phyloP scores from a whole-genome alignment of 2,888 invertebrate genomes.

The Epistrophe grossulariae region DNA sequence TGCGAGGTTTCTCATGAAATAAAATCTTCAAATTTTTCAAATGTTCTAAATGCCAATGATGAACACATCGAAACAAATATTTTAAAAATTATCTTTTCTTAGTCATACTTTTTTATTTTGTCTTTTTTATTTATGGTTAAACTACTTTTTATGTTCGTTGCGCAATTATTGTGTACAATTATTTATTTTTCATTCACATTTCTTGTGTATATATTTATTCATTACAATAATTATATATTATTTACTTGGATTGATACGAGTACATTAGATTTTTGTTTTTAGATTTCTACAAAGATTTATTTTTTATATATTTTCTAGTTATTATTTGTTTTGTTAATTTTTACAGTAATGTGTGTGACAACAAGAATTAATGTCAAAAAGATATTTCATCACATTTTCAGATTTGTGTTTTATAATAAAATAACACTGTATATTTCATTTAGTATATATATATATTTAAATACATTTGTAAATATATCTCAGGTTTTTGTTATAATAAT shows the following conservation, averaged over 20 bases:
- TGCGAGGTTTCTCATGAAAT: neutral
- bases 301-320: slow-evolving; percentile 52
- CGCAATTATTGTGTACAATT: slow-evolving; percentile 75
- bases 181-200: slow-evolving; percentile 58
- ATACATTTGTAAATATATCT: slow-evolving; percentile 76
- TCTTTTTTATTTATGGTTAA: slow-evolving; percentile 45
- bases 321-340: slow-evolving; percentile 41
- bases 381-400: slow-evolving; percentile 76
- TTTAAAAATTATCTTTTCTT: neutral
- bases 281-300: slow-evolving; percentile 71
- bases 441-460: slow-evolving; percentile 76
- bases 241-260: slow-evolving; percentile 63
- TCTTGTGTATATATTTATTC: slow-evolving; percentile 45
- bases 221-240: slow-evolving; percentile 27
- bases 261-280: slow-evolving; percentile 52
- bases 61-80: neutral
- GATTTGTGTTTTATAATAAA: slow-evolving; percentile 76
- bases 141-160: slow-evolving; percentile 74
- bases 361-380: slow-evolving; percentile 76
- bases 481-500: slow-evolving; percentile 75
- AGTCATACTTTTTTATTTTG: slow-evolving; percentile 34
- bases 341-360: slow-evolving; percentile 75
- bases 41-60: neutral
- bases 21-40: neutral
- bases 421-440: slow-evolving; percentile 76